Conservation (phyloP, 2,113 vertebrate species). For the Strix aluco region DNA sequence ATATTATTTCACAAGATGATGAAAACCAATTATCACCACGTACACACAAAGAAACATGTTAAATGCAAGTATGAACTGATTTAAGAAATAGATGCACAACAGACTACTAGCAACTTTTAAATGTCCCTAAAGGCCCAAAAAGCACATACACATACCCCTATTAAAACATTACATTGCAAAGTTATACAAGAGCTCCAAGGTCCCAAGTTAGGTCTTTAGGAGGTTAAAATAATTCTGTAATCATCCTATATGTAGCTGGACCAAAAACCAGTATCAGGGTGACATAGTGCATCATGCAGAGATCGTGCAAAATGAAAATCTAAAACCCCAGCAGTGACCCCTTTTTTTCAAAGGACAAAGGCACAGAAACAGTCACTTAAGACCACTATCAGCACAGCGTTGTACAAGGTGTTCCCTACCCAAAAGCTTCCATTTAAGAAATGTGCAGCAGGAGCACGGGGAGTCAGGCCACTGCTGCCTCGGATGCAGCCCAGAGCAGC, state of each 20-base stretch:
- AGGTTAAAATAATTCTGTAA: neutral
- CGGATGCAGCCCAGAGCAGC: neutral
- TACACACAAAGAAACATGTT: neutral
- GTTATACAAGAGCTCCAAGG: neutral
- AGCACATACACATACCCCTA: too few relatives aligned
- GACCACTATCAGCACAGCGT: neutral
- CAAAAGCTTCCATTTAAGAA: neutral
- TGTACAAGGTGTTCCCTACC: neutral
- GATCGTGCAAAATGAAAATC: neutral
- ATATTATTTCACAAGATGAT: neutral
- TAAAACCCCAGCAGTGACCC: neutral
- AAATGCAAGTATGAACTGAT: neutral
- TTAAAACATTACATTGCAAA: neutral
- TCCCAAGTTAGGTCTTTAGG: neutral
- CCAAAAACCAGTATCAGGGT: neutral
- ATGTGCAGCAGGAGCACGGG: rapidly evolving
- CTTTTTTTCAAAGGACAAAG: neutral
- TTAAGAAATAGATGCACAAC: neutral
- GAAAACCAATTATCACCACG: neutral
- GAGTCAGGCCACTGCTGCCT: neutral
- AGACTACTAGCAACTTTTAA: neutral
- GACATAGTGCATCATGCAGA: rapidly evolving
- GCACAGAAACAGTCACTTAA: neutral
- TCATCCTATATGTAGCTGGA: neutral
- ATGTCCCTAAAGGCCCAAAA: neutral